Conservation (phyloP, 1,140 invertebrate genomes). For the Zaprionus lachaisei region DNA sequence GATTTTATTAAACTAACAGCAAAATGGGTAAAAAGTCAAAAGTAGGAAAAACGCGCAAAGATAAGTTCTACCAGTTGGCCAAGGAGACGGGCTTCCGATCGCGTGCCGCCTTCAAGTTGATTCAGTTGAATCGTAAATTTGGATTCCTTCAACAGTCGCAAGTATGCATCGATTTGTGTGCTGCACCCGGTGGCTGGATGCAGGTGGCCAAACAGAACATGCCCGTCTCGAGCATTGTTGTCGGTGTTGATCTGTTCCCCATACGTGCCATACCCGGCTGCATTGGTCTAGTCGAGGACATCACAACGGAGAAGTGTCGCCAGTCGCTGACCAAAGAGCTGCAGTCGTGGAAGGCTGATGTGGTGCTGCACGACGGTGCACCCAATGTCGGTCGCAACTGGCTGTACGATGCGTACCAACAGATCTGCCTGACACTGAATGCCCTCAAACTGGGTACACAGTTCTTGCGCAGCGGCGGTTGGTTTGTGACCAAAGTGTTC, state of each 20-base stretch:
- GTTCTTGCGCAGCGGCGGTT: conserved; percentile 96
- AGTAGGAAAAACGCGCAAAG: conserved; percentile 98
- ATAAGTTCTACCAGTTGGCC: conserved; percentile 99
- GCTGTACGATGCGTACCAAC: conserved; percentile 98
- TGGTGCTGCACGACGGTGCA: conserved; percentile 98
- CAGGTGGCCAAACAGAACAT: conserved; percentile 99
- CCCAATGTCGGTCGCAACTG: conserved; percentile 99
- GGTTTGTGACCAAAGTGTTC: conserved; percentile 99
- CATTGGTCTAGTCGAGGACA: conserved; percentile 96
- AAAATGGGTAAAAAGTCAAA: conserved; percentile 98
- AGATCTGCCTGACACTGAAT: conserved; percentile 94
- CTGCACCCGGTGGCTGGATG: conserved; percentile 99
- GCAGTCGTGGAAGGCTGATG: conserved; percentile 98
- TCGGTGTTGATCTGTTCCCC: conserved; percentile 98
- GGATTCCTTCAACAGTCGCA: conserved; percentile 98
- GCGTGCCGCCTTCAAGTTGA: conserved; percentile 98
- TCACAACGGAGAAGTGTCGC: conserved; percentile 97
- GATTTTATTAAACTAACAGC: conserved; percentile 7
- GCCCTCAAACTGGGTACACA: conserved; percentile 97
- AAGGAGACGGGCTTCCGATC: conserved; percentile 99
- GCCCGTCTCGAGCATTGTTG: conserved; percentile 97
- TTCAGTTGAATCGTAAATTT: conserved; percentile 98
- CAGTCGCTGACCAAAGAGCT: conserved; percentile 92
- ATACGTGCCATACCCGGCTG: conserved; percentile 97
- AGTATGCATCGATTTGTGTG: conserved; percentile 99